phyloP scores from a whole-genome alignment of 2,888 invertebrate genomes.

The Adelphocoris suturalis region DNA sequence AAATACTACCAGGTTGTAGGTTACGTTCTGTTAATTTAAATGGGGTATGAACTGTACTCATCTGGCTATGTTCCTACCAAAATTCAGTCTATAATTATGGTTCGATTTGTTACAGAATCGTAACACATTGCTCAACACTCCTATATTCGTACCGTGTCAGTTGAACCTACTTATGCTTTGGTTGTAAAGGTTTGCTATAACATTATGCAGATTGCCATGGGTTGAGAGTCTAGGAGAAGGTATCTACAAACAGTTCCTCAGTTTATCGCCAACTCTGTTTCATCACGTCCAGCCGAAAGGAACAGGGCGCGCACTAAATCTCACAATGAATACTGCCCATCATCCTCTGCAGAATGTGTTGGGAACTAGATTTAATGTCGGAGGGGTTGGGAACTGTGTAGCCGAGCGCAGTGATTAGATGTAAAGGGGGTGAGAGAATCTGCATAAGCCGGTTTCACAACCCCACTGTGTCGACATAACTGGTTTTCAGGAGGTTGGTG shows the following conservation, averaged over 20 bases:
- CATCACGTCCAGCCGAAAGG: background rate
- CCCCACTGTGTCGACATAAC: slow-evolving; percentile 61
- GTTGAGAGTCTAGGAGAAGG: background rate
- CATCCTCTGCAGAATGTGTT: slow-evolving; percentile 45
- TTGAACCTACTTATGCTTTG: no score
- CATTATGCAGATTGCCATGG: background rate
- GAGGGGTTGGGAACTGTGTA: slow-evolving; percentile 30
- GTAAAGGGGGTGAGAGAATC: slow-evolving; percentile 64
- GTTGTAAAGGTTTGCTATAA: background rate
- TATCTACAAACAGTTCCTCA: background rate
- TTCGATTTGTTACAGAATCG: no score
- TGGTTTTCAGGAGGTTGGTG: slow-evolving; percentile 49
- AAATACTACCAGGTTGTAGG: no score
- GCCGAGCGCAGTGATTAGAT: slow-evolving; percentile 54
- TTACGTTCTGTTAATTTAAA: no score
- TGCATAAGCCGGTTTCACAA: slow-evolving; percentile 69
- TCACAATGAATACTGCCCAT: slow-evolving; percentile 39
- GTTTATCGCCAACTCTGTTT: background rate
- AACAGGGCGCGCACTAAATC: slow-evolving; percentile 22
- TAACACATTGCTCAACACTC: no score
- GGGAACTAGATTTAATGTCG: slow-evolving; percentile 59
- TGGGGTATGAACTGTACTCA: no score
- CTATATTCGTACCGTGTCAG: no score
- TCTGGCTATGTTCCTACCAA: no score
- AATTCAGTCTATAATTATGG: no score